phyloP scores from a whole-genome alignment of 2,113 vertebrate species.

The Anoura caudifer region DNA sequence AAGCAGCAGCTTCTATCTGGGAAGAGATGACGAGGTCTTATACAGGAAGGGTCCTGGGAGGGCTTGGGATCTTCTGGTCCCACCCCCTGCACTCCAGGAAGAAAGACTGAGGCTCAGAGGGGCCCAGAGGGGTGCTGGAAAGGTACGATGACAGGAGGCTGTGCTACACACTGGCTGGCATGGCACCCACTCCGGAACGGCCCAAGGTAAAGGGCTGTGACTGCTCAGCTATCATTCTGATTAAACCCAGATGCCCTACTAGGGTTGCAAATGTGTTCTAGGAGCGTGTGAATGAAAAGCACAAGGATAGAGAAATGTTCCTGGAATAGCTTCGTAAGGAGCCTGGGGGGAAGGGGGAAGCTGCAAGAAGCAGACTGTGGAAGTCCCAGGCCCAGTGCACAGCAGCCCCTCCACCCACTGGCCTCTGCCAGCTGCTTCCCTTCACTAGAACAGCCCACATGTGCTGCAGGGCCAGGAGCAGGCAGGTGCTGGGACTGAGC shows the following conservation, averaged over 20 bases:
- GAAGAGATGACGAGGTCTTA: neutral
- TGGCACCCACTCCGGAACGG: neutral
- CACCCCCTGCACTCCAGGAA: neutral
- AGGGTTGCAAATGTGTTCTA: neutral
- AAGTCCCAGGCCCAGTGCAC: neutral
- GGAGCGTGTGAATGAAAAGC: neutral
- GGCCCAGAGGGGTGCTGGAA: too few species aligned
- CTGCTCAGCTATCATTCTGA: neutral
- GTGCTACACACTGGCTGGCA: neutral
- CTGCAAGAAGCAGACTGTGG: neutral
- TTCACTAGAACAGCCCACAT: neutral
- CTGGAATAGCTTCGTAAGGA: rapidly evolving
- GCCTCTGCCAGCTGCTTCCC: neutral
- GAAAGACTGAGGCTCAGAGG: neutral
- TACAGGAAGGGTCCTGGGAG: neutral
- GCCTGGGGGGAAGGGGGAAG: neutral
- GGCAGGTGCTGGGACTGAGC: neutral
- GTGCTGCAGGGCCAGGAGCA: neutral
- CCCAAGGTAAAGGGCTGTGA: neutral
- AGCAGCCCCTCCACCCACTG: too few species aligned
- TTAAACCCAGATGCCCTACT: neutral
- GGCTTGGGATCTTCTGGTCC: neutral
- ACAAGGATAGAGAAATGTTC: neutral
- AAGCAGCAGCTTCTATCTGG: neutral
- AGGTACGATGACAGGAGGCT: neutral